A percentile compares a stretch with the other conserved stretches of the same genome.
phyloP scores from a whole-genome alignment of 2,888 invertebrate genomes.

The Asteroscopus sphinx region DNA sequence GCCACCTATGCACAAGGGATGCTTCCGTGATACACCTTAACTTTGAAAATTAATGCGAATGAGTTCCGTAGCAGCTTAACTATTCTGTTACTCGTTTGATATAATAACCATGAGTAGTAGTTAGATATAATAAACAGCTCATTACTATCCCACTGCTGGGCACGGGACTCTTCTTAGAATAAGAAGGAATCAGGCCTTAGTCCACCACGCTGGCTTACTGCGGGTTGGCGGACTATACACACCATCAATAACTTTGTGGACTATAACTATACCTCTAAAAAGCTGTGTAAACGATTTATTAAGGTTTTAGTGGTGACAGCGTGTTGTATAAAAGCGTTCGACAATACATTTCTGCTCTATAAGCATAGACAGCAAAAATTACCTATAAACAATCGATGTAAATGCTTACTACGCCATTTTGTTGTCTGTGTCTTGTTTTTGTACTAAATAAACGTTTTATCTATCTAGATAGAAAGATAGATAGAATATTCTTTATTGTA shows the following conservation, averaged over 20 bases:
- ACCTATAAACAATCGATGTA: neutral
- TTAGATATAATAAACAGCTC: too few species aligned
- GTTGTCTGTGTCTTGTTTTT: too few species aligned
- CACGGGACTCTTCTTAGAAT: too few species aligned
- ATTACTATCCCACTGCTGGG: too few species aligned
- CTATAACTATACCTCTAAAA: constrained; percentile 17
- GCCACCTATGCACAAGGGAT: constrained; percentile 14
- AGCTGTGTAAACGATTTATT: neutral
- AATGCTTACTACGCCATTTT: neutral
- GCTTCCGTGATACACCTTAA: constrained; percentile 36
- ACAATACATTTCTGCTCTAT: neutral
- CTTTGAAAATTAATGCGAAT: constrained; percentile 43
- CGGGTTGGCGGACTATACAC: too few species aligned
- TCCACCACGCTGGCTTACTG: too few species aligned
- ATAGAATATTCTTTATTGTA: too few species aligned
- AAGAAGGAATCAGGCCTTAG: too few species aligned
- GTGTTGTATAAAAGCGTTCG: neutral
- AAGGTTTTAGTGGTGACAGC: neutral
- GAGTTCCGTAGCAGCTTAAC: constrained; percentile 34
- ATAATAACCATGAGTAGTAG: too few species aligned
- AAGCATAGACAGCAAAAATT: neutral
- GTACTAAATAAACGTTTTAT: too few species aligned
- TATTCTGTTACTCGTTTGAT: constrained; percentile 31
- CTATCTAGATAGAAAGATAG: too few species aligned
- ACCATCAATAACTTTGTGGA: too few species aligned